These are phyloP conservation scores for Trichogramma pretiosum DNA, from an alignment of 1,140 invertebrate genomes.

Conservation along the genomic window DNA sequence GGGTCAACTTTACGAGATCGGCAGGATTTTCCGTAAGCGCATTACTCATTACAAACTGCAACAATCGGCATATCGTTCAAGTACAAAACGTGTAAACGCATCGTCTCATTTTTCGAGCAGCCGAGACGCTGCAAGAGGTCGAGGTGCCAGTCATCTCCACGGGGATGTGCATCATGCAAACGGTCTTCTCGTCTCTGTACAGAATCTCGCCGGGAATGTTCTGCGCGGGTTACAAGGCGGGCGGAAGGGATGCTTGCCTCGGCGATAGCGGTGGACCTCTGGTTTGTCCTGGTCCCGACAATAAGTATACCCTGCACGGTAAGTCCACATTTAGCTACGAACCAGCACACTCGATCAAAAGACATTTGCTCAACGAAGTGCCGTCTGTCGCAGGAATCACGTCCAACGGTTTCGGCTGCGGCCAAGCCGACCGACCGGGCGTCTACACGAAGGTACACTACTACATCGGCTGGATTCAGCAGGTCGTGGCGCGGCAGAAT, in stretches of 20 bases:
- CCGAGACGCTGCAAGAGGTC: constrained; percentile 79
- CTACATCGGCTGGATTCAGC: constrained; percentile 69
- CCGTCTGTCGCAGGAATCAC: constrained; percentile 56
- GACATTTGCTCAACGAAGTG: too few relatives aligned
- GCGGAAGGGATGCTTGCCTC: constrained; percentile 56
- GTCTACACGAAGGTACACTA: constrained; percentile 80
- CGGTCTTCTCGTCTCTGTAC: constrained; percentile 67
- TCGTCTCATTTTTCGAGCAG: constrained; percentile 45
- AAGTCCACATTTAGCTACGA: too few relatives aligned
- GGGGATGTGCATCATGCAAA: constrained; percentile 68
- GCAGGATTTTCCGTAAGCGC: constrained; percentile 70
- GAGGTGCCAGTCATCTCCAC: constrained; percentile 75
- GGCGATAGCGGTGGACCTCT: constrained; percentile 60
- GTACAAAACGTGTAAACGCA: background rate
- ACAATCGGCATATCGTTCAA: background rate
- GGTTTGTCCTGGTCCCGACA: constrained; percentile 47
- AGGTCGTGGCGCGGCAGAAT: constrained; percentile 44
- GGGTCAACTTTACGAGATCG: constrained; percentile 74
- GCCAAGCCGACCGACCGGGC: constrained; percentile 70
- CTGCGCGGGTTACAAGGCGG: constrained; percentile 55
- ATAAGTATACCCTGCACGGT: constrained; percentile 39
- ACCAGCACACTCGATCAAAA: too few relatives aligned
- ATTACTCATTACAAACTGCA: background rate
- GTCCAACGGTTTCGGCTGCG: constrained; percentile 81
- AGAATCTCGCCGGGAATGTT: constrained; percentile 58